Percentiles rank a stretch among this genome's conserved stretches.
Conservation (phyloP, 1,140 invertebrate genomes). For the Scaptomyza graminum region DNA sequence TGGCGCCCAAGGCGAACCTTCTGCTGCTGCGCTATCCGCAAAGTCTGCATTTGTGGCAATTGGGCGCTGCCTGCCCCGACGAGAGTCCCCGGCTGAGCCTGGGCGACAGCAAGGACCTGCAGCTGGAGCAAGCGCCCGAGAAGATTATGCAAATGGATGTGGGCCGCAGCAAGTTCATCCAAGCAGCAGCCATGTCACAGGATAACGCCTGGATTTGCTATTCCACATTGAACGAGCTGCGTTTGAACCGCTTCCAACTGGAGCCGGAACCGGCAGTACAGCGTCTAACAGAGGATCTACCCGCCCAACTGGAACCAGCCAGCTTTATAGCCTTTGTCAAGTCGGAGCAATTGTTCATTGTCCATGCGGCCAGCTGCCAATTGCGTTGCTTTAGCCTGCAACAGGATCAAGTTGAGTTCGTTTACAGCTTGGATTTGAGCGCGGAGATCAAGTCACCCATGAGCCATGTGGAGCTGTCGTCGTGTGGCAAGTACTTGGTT, state of each 20-base stretch:
- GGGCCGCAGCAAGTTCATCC: conserved; percentile 19
- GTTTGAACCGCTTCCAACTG: conserved; percentile 85
- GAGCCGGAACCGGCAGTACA: conserved; percentile 82
- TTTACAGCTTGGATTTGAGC: conserved; percentile 31
- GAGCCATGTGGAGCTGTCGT: conserved; percentile 54
- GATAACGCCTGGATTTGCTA: conserved; percentile 89
- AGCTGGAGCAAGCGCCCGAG: conserved; percentile 85
- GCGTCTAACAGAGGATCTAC: conserved; percentile 83
- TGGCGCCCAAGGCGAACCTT: conserved; percentile 86
- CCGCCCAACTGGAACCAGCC: conserved; percentile 81
- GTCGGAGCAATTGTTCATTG: conserved; percentile 81
- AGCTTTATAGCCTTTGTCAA: conserved; percentile 84
- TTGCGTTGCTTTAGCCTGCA: conserved; percentile 56
- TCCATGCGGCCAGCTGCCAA: conserved; percentile 52
- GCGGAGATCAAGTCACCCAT: conserved; percentile 23
- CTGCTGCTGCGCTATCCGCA: conserved; percentile 89
- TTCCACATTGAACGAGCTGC: conserved; percentile 87
- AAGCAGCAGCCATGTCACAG: conserved; percentile 86
- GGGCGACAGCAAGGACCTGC: conserved; percentile 32
- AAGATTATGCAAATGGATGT: conserved; percentile 87
- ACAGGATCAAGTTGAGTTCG: conserved; percentile 12
- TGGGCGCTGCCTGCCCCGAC: conserved; percentile 81
- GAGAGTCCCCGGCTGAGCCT: background rate
- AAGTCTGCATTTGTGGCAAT: conserved; percentile 88
- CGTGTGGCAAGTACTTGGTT: conserved; percentile 86